Evolutionary conservation across 1,140 invertebrate species (phyloP), one percentile per base, ranked within the genome.

Genomic region (Drosophila persimilis): DNA sequence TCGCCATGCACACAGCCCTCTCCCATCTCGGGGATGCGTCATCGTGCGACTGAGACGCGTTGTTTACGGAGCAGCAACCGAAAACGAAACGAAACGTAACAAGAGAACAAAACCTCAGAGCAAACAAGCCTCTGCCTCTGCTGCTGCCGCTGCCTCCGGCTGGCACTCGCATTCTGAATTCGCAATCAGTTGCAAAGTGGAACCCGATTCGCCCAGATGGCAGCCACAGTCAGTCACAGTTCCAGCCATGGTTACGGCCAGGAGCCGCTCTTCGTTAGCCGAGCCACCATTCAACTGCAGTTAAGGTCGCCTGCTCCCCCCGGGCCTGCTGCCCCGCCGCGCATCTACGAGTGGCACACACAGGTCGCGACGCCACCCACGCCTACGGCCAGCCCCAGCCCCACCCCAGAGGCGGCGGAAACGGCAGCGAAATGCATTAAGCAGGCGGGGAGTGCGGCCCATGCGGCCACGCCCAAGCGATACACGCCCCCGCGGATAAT

Each of bases 341-440:
- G 35, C 6, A 39, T 78, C 56, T 90, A 88, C 53, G 85, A 80
- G 46, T 90, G 81, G 81, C 89, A 70, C 22, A 90, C 89, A 13
- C 65, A 75, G 57, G 71, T 84, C 45, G 60, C 53, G 7, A 62
- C 77, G 17, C 39, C 4, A 39, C 35, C 61, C 17, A 57, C 44
- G 15, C 22, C 61, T 0, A 3, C 29, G 35, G 6, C 47, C 43
- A 46, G 3, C 17, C 20, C 46, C 45, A 58, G 22, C 35, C 26
- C 43, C 52, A 52, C 6, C 43, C 47, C 17, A 39, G 54, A 44
- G 15, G 24, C 45, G 11, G 29, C 39, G 15, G 60, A 66, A 55
- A 20, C 46, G 54, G 46, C 44, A n/a, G 43, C 44, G 54, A 46
- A 58, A 39, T 51, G 50, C 60, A 56, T 61, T 31, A 73, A 62